These are phyloP conservation scores for Neodiprion fabricii DNA, from an alignment of 1,140 invertebrate species.

Conservation along the genomic window DNA sequence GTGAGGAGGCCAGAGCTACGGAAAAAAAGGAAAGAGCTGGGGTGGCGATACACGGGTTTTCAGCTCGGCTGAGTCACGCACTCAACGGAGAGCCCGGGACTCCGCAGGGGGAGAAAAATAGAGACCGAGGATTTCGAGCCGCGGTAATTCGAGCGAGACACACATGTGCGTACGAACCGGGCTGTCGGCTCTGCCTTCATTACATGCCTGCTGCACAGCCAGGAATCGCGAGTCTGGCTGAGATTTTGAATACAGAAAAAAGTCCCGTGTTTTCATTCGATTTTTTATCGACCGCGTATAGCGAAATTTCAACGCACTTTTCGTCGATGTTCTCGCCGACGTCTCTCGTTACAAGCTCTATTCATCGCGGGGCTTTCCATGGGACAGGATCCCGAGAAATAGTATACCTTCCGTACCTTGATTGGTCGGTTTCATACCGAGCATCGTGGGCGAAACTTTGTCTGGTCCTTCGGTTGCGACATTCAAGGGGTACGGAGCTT, in stretches of 20 bases:
- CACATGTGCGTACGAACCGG: no score
- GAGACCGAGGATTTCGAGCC: no score
- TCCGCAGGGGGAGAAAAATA: no score
- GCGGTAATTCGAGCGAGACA: no score
- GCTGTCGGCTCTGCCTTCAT: no score
- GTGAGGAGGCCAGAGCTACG: neutral
- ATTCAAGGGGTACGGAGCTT: no score
- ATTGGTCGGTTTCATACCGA: no score
- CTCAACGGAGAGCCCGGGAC: constrained; percentile 22
- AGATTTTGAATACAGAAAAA: neutral
- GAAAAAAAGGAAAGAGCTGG: constrained; percentile 10
- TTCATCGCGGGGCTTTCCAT: neutral
- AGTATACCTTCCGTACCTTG: no score
- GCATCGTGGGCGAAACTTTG: no score
- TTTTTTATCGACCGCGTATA: neutral
- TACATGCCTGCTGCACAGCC: no score
- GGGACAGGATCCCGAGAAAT: no score
- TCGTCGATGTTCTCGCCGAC: neutral
- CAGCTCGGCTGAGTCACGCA: constrained; percentile 43
- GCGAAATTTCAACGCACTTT: neutral
- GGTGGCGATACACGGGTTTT: constrained; percentile 34
- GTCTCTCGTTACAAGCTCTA: neutral
- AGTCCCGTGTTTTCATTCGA: neutral
- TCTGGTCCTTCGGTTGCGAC: no score
- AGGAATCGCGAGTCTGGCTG: neutral